These are phyloP conservation scores for Orientallactaga bullata DNA, from an alignment of 2,113 vertebrate genomes.

Conservation along the genomic window DNA sequence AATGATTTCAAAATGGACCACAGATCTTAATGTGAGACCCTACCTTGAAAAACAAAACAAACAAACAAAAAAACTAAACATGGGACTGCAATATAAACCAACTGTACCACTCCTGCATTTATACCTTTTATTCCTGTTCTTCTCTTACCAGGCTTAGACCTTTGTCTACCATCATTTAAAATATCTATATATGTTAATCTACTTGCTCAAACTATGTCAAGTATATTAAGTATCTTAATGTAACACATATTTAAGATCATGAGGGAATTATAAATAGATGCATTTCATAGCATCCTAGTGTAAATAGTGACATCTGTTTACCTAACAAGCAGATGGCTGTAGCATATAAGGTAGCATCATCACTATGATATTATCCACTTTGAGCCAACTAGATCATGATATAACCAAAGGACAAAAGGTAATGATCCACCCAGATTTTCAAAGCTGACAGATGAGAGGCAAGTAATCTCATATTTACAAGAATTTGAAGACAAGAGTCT, in stretches of 20 bases:
- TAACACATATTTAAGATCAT: background rate
- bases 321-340: background rate
- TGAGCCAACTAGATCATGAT: background rate
- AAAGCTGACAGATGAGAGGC: background rate
- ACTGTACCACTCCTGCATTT: background rate
- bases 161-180: background rate
- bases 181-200: background rate
- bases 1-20: background rate
- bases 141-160: background rate
- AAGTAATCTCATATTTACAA: background rate
- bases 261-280: background rate
- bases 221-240: background rate
- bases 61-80: background rate
- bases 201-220: background rate
- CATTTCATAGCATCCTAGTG: background rate
- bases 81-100: background rate
- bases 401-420: slow-evolving; percentile 7
- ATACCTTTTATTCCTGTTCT: background rate
- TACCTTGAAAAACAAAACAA: too few species aligned
- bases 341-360: background rate
- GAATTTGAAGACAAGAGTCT: background rate
- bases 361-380: background rate
- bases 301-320: background rate
- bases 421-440: background rate
- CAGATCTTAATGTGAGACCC: background rate